A percentile compares a stretch with the other conserved stretches of the same genome.
These are phyloP conservation scores for Lagocephalus sceleratus DNA, from an alignment of 2,797 vertebrate species.

Conservation along the genomic window DNA sequence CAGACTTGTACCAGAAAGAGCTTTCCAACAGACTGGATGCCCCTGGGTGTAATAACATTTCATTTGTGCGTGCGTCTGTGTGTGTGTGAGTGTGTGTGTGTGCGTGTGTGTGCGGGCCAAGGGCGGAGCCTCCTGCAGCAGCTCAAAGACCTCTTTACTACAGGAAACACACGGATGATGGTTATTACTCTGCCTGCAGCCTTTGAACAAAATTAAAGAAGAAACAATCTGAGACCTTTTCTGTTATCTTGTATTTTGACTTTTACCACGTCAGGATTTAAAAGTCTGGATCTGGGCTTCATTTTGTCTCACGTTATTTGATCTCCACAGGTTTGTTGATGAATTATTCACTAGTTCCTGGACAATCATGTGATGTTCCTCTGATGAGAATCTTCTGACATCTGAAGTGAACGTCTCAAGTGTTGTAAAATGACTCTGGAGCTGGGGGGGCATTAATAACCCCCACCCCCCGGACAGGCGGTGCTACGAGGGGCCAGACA, in stretches of 20 bases:
- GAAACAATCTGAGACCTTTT: too few relatives aligned
- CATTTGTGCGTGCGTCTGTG: conserved; percentile 25
- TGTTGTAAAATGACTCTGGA: conserved; percentile 19
- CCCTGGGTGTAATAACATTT: conserved; percentile 34
- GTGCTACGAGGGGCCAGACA: conserved; percentile 35
- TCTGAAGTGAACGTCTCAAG: background rate
- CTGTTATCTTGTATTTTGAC: too few relatives aligned
- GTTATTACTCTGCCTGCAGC: background rate
- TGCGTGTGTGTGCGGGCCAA: background rate
- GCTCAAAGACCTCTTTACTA: background rate
- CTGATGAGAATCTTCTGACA: background rate
- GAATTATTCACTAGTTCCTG: too few relatives aligned
- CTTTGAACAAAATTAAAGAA: background rate
- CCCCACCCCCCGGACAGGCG: conserved; percentile 9
- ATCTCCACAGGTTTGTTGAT: too few relatives aligned
- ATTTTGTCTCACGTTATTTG: too few relatives aligned
- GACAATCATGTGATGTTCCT: too few relatives aligned
- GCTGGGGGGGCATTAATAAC: conserved; percentile 42
- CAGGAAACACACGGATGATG: conserved; percentile 1
- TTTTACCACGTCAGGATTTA: too few relatives aligned
- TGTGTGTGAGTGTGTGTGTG: background rate
- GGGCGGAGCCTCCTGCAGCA: conserved; percentile 10
- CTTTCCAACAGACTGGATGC: conserved; percentile 1
- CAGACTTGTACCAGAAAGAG: conserved; percentile 26
- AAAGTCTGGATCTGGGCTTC: too few relatives aligned